Conservation (phyloP, 2,888 invertebrate genomes). For the Pyrrhia umbra region DNA sequence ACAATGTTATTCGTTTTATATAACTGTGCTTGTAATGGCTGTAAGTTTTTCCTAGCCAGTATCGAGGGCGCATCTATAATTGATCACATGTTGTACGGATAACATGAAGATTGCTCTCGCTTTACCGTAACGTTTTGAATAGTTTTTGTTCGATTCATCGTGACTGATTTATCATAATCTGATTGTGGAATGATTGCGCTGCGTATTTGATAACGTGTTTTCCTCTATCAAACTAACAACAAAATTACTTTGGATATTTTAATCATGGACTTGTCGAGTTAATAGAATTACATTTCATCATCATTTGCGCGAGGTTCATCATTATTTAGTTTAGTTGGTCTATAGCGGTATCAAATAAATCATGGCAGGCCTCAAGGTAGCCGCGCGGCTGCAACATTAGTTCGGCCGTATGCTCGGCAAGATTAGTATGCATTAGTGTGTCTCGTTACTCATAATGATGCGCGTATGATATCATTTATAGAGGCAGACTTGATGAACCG, state of each 20-base stretch:
- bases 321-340: conserved; percentile 62
- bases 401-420: conserved; percentile 47
- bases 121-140: conserved; percentile 66
- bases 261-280: conserved; percentile 7
- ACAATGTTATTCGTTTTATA: conserved; percentile 83
- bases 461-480: conserved; percentile 73
- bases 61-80: conserved; percentile 84
- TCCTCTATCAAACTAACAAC: conserved; percentile 10
- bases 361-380: conserved; percentile 61
- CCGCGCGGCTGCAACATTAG: conserved; percentile 45
- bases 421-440: conserved; percentile 72
- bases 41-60: conserved; percentile 79
- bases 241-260: conserved; percentile 7
- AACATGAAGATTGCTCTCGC: conserved; percentile 64
- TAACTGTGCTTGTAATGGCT: conserved; percentile 88
- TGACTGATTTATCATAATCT: conserved; percentile 39
- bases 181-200: conserved; percentile 30
- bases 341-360: conserved; percentile 66
- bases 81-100: conserved; percentile 74
- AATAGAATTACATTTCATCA: conserved; percentile 40
- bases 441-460: conserved; percentile 72
- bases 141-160: conserved; percentile 35
- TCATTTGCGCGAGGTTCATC: conserved; percentile 39
- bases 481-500: conserved; percentile 64
- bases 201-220: conserved; percentile 6